Percentiles rank a stretch among this genome's conserved stretches.
Conservation (phyloP, 2,113 vertebrate genomes). For the Grammomys dolichurus region DNA sequence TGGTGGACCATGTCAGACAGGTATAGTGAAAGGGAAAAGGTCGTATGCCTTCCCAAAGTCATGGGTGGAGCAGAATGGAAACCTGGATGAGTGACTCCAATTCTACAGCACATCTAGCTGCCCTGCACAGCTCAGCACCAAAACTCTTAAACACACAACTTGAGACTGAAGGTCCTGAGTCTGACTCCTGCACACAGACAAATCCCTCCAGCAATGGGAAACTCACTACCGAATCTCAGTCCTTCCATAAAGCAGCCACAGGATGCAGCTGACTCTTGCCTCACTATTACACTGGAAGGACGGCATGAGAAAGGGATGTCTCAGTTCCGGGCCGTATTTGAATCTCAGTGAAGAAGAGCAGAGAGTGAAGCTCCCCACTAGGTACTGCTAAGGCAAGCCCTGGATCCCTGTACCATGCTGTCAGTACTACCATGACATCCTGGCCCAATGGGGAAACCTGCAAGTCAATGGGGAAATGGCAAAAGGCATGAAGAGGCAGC, state of each 20-base stretch:
- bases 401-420: background rate
- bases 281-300: background rate
- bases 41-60: background rate
- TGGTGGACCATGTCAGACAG: background rate
- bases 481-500: slow-evolving; percentile 1
- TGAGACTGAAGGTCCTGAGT: background rate
- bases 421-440: rapidly evolving
- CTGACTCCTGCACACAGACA: background rate
- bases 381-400: background rate
- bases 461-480: background rate
- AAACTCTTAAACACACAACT: background rate
- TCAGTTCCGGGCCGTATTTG: no score
- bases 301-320: background rate
- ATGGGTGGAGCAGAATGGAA: background rate
- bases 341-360: background rate
- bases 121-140: background rate
- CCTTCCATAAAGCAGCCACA: background rate
- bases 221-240: rapidly evolving
- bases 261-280: background rate
- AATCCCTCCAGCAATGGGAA: background rate
- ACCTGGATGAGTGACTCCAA: background rate
- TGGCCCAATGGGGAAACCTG: background rate
- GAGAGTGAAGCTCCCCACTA: background rate
- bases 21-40: background rate
- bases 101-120: background rate